Percentiles rank a stretch among this genome's conserved stretches.
Evolutionary conservation across 2,888 invertebrate species (phyloP).

Genomic region (Emmelina monodactyla): DNA sequence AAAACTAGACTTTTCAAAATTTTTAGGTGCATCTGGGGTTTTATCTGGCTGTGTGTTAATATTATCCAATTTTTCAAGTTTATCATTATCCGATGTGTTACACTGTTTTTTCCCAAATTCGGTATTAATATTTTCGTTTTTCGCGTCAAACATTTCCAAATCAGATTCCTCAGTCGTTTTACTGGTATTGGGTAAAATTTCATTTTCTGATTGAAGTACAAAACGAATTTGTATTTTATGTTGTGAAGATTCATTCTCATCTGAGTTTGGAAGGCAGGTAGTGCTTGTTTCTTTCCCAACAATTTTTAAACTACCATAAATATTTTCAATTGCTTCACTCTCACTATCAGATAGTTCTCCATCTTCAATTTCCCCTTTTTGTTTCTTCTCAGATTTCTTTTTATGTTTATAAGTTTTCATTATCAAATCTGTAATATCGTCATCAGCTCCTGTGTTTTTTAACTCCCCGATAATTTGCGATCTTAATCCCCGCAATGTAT

Average conservation of each 20-base stretch:
- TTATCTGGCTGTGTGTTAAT: too few relatives aligned
- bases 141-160: constrained; percentile 29
- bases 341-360: constrained; percentile 57
- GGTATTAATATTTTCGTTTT: constrained; percentile 9
- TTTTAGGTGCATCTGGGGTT: too few relatives aligned
- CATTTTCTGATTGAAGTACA: constrained; percentile 24
- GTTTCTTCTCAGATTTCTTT: constrained; percentile 23
- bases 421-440: constrained; percentile 54
- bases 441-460: constrained; percentile 44
- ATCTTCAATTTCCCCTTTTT: constrained; percentile 51
- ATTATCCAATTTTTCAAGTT: too few relatives aligned
- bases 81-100: too few relatives aligned
- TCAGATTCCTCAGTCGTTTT: too few relatives aligned
- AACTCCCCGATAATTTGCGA: constrained; percentile 56
- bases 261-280: constrained; percentile 6
- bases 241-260: constrained; percentile 23
- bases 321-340: constrained; percentile 49
- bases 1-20: too few relatives aligned
- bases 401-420: constrained; percentile 41
- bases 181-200: too few relatives aligned
- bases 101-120: too few relatives aligned
- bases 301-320: constrained; percentile 45
- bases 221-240: constrained; percentile 45
- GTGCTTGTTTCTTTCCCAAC: constrained; percentile 26
- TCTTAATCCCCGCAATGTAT: constrained; percentile 51